These are phyloP conservation scores for Notiomystis cincta DNA, from an alignment of 2,113 vertebrate genomes.

Conservation along the genomic window DNA sequence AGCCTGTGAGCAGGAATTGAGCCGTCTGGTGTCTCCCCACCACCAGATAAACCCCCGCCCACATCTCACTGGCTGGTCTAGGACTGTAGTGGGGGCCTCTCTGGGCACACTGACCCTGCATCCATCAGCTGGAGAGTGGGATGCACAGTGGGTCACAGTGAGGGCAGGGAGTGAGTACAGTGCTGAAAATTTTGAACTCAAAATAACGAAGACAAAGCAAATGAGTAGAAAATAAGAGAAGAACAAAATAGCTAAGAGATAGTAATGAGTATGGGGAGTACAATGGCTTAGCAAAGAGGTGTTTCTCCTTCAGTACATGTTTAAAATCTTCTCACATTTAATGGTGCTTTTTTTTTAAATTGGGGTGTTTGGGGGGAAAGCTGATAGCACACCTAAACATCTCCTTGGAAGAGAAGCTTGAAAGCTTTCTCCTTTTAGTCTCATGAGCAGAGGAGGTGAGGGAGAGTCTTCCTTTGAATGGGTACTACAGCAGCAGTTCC, in stretches of 20 bases:
- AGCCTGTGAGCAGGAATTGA: neutral
- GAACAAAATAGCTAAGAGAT: neutral
- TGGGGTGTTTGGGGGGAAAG: neutral
- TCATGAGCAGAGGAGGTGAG: neutral
- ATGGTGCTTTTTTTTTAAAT: neutral
- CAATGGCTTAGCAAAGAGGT: neutral
- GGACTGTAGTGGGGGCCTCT: accelerated
- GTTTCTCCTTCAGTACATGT: neutral
- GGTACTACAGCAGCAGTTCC: neutral
- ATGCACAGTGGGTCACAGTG: neutral
- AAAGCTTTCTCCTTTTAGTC: neutral
- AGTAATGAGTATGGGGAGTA: neutral
- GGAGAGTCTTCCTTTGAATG: neutral
- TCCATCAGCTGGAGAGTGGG: neutral
- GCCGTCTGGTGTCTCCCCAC: neutral
- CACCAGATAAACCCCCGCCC: neutral
- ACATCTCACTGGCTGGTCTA: neutral
- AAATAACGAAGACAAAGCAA: neutral
- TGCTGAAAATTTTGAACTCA: neutral
- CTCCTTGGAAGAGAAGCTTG: neutral
- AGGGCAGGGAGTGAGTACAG: neutral
- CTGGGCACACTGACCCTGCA: neutral
- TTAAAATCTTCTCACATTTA: neutral
- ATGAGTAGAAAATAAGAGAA: neutral
- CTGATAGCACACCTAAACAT: neutral